Evolutionary conservation across 2,888 invertebrate genomes (phyloP), one percentile per base, ranked within the genome.

Genomic region (Notodonta ziczac): DNA sequence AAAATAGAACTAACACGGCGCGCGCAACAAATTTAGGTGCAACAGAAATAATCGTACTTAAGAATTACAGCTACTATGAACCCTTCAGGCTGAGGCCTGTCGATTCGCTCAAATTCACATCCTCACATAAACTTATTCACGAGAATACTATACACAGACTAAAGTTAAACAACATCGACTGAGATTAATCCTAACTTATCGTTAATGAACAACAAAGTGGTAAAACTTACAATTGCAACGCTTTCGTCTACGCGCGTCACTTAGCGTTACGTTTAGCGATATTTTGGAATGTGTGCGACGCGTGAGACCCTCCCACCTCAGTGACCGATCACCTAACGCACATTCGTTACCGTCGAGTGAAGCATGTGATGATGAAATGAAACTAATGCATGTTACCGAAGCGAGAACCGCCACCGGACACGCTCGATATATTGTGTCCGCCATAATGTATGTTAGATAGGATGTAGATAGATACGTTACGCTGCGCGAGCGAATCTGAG

Each of bases 191-290:
- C 92, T 93, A 93, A 88, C 93, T 93, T 93, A 93, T 85, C 89
- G 86, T 88, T 93, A 92, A 92, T 93, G 93, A 93, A 93, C 93
- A 93, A 91, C 92, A 91, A 88, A 90, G 92, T 93, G 93, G 93
- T 91, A 91, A 46, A 92, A 91, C 88, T 87, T 88, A 90, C 86
- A 89, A 83, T 80, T 82, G 87, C 81, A 86, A 86, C 89, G 89
- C 88, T 83, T 76, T 79, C 74, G 77, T 76, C 75, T 84, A 81
- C 81, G 83, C 85, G 86, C 86, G 85, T 81, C 88, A 84, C 84
- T 72, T 81, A 77, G 84, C 86, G 86, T 86, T 86, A 87, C 85
- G 78, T 83, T 81, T 80, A 86, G 82, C 82, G 85, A 87, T 90
- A 86, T 89, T 90, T 90, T 93, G 93, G 93, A 93, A 93, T 93